phyloP scores from a whole-genome alignment of 2,113 vertebrate species.

The Tautogolabrus adspersus region DNA sequence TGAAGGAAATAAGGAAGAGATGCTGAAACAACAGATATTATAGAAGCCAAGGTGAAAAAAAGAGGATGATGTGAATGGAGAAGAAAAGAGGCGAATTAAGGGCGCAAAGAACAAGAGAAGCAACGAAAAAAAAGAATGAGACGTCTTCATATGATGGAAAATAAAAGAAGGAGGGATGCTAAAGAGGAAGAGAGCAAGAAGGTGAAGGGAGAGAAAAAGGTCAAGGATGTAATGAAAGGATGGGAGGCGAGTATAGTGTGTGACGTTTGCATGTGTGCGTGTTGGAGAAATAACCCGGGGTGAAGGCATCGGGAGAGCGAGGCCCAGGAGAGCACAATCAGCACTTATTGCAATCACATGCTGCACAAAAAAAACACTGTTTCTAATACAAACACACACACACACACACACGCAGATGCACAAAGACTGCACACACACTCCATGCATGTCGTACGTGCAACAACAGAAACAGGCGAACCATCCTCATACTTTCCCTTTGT shows the following conservation, averaged over 20 bases:
- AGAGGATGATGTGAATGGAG: not conserved
- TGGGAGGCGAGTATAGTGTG: constrained; percentile 26
- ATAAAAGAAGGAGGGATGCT: not conserved
- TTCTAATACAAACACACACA: constrained; percentile 9
- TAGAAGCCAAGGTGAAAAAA: constrained; percentile 5
- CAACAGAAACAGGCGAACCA: constrained; percentile 7
- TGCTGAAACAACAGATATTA: not conserved
- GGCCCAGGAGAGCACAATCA: constrained; percentile 75
- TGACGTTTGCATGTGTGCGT: constrained; percentile 8
- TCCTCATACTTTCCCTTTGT: not conserved
- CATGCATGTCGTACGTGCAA: constrained; percentile 20
- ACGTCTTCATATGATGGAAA: no score
- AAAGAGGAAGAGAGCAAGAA: not conserved
- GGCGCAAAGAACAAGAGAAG: not conserved
- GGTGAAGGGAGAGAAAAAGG: constrained; percentile 19
- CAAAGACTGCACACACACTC: constrained; percentile 15
- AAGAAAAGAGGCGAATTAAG: not conserved
- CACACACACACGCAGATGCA: constrained; percentile 3
- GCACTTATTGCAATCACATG: constrained; percentile 72
- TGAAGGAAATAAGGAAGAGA: not conserved
- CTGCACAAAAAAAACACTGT: constrained; percentile 9
- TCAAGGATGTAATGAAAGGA: constrained; percentile 20
- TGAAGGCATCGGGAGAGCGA: constrained; percentile 55
- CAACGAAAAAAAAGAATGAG: not conserved
- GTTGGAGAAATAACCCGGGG: constrained; percentile 55